Evolutionary conservation across 2,888 invertebrate species (phyloP), one percentile per base, ranked within the genome.

Genomic region (Epinotia nisella): DNA sequence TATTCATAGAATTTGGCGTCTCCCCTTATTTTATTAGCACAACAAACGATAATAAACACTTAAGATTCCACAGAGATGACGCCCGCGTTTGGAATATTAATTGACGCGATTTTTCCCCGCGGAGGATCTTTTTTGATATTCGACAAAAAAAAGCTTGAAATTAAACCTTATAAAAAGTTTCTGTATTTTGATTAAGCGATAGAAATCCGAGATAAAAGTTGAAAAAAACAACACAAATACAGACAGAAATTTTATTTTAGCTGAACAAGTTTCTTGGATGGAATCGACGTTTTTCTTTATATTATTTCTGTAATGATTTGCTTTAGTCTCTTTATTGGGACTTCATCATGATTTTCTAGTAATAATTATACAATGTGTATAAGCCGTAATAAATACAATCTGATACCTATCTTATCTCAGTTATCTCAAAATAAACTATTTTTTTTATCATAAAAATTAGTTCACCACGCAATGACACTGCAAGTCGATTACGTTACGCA

Each of bases 1-100:
- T 74, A 74, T 76, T 70, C 69, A 61, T 59, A 67, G 73, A 75
- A 76, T 78, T 76, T 41, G 71, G 56, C 70, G 24, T 67, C 59
- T 41, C 61, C 66, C 70, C 75, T 74, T 77, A 73, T 78, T 77
- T 75, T 74, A 75, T 75, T 71, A 71, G 64, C 70, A 73, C 75
- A 66, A 70, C 41, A 76, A 70, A 75, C 77, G 76, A 77, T 78
- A 79, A 78, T 75, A 78, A 79, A 80, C 78, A 80, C 80, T 80
- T 79, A 79, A 78, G 77, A 80, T 80, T 78, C 79, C 76, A 17
- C 58, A 45, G 72, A 71, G 76, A 78, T 73, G 74, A 73, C 72
- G 75, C 53, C 19, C 76, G 75, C 74, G 76, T 41, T 39, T 55
- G 45, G 80, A 80, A 79, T 79, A 77, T 75, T 69, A 75, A 78